Conservation (phyloP, 1,140 invertebrate species). For the Drusus annulatus region DNA sequence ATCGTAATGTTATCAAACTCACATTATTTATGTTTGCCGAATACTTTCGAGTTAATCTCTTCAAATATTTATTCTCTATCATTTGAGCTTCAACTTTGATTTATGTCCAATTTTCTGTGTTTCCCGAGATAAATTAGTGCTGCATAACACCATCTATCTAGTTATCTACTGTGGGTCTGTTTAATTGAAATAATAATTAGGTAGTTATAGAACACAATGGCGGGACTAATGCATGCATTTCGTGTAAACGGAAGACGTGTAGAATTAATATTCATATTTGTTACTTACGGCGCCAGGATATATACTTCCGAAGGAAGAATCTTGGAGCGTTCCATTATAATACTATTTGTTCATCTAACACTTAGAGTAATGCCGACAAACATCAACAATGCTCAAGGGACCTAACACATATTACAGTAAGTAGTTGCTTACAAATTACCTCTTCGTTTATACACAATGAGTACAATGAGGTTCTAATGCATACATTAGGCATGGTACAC, state of each 20-base stretch:
- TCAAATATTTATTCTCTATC: no score
- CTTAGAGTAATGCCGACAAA: slow-evolving; percentile 38
- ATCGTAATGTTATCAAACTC: no score
- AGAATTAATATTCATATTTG: slow-evolving; percentile 55
- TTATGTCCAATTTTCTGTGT: no score
- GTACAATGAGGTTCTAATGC: background rate
- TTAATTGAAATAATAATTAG: no score
- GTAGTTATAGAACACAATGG: no score
- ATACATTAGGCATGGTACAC: no score
- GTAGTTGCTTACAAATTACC: background rate
- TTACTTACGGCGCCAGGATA: slow-evolving; percentile 56
- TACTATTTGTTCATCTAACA: slow-evolving; percentile 39
- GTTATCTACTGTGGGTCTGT: no score
- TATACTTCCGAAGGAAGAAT: slow-evolving; percentile 51
- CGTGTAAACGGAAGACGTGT: slow-evolving; percentile 50
- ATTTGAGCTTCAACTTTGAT: no score
- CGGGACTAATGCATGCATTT: slow-evolving; percentile 48
- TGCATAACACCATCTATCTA: no score
- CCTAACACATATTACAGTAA: slow-evolving; percentile 1
- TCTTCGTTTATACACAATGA: background rate
- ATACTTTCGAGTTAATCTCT: no score
- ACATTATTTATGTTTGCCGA: no score
- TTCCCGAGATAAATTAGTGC: no score
- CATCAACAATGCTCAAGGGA: slow-evolving; percentile 9
- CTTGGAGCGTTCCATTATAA: slow-evolving; percentile 11